A percentile compares a stretch with the other conserved stretches of the same genome.
Conservation (phyloP, 2,797 vertebrate species). For the Karalla daura region DNA sequence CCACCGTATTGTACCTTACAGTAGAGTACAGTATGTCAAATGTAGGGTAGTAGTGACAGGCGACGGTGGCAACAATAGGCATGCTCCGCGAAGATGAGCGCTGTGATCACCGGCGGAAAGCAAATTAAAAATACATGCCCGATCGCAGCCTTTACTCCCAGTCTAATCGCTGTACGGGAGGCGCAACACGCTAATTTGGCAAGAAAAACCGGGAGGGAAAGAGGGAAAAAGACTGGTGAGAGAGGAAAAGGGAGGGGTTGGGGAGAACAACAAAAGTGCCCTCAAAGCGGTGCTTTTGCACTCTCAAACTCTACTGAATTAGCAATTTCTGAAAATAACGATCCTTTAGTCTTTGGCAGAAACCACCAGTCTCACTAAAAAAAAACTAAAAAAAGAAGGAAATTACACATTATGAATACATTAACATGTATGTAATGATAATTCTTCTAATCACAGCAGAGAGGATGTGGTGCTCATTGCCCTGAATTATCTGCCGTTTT, state of each 20-base stretch:
- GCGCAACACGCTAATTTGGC: conserved; percentile 24
- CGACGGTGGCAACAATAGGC: background rate
- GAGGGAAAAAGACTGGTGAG: background rate
- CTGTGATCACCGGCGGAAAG: background rate
- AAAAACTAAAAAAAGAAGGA: conserved; percentile 36
- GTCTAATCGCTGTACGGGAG: conserved; percentile 12
- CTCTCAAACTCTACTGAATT: conserved; percentile 34
- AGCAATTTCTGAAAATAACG: conserved; percentile 45
- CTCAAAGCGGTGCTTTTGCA: conserved; percentile 29
- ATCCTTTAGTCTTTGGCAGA: conserved; percentile 49
- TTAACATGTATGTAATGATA: conserved; percentile 48
- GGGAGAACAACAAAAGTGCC: conserved; percentile 25
- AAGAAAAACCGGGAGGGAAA: conserved; percentile 15
- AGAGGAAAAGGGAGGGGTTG: background rate
- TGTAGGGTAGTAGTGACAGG: conserved; percentile 33
- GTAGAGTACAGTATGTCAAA: conserved; percentile 47
- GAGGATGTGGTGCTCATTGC: conserved; percentile 46
- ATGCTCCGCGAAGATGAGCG: conserved; percentile 2
- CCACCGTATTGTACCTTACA: conserved; percentile 22
- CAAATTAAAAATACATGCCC: conserved; percentile 12
- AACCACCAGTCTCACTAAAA: conserved; percentile 19
- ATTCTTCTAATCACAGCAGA: conserved; percentile 54
- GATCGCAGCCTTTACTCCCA: background rate
- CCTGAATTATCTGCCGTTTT: conserved; percentile 59
- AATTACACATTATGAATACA: conserved; percentile 57